Evolutionary conservation across 2,113 vertebrate genomes (phyloP), one percentile per base, ranked within the genome.

Genomic region (Arvicanthis niloticus): DNA sequence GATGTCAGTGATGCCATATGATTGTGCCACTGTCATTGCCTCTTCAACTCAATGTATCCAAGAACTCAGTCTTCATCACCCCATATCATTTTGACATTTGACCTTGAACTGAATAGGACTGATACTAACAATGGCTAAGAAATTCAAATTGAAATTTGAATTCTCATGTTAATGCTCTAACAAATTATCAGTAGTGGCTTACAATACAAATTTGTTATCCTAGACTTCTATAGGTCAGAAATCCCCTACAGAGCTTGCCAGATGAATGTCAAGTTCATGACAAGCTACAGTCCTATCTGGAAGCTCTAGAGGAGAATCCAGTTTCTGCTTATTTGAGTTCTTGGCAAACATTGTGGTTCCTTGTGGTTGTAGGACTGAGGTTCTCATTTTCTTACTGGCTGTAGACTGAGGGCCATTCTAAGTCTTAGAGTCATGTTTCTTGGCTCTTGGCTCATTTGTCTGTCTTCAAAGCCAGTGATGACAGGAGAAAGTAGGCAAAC

Each of bases 151-250:
- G 89, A 91, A 97, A 94, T 87, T 80, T 62, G 3, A 4, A 40
- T 84, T 89, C 86, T 94, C 51, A 40, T 86, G 68, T 89, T 92
- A 75, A 68, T 89, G 60, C 45, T 97, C 3, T 85, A 94, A 87
- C 22, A 62, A 91, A 91, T 89, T 94, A 88, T 34, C 45, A 62
- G 40, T 85, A 62, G 22, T 68, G 19, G 72, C 81, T 96, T 92
- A 91, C 90, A 72, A 91, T 48, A 82, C 40, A 60, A 21, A 62
- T 58, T 67, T 77, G 53, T 94, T 88, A 88, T 42, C 19, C 31
- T 67, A 77, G 34, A 89, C 82, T 87, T 97, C 93, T 82, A 6
- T 68, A 60, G 37, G 34, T 92, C 56, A 17, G 19, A 88, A 60
- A 70, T 80, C 29, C 65, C 93, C 10, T 53, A 53, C 4, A 12